Conservation (phyloP, 1,140 invertebrate species). For the Trachymyrmex cornetzi region DNA sequence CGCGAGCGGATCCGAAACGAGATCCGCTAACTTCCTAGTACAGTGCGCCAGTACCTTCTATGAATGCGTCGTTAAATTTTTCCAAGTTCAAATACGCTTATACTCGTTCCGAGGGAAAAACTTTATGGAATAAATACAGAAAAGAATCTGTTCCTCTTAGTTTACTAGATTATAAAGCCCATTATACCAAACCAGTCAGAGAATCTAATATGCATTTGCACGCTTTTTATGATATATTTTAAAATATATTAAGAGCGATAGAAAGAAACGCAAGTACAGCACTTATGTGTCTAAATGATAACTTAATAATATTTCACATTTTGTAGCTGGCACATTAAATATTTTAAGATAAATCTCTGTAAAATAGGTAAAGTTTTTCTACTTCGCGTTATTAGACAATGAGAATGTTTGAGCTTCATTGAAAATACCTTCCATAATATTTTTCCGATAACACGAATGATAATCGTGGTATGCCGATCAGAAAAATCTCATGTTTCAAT, state of each 20-base stretch:
- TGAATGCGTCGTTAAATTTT: slow-evolving; percentile 50
- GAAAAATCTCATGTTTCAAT: slow-evolving; percentile 50
- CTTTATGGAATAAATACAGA: slow-evolving; percentile 7
- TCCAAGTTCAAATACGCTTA: slow-evolving; percentile 6
- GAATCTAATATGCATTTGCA: background rate
- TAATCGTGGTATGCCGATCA: slow-evolving; percentile 6
- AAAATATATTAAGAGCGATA: background rate
- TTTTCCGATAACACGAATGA: slow-evolving; percentile 27
- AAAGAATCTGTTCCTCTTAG: background rate
- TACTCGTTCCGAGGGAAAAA: background rate
- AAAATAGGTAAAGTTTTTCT: background rate
- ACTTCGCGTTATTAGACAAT: slow-evolving; percentile 1
- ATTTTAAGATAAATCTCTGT: background rate
- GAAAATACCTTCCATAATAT: slow-evolving; percentile 1
- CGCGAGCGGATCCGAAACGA: slow-evolving; percentile 8
- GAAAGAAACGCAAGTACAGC: background rate
- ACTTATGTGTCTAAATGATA: background rate
- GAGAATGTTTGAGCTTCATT: background rate
- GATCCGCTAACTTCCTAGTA: background rate
- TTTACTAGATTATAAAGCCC: background rate
- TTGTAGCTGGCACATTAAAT: background rate
- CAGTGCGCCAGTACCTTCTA: background rate
- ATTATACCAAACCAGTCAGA: background rate
- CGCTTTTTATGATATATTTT: background rate
- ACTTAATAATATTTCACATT: background rate